These are phyloP conservation scores for Helostoma temminkii DNA, from an alignment of 2,797 vertebrate genomes.

Conservation along the genomic window DNA sequence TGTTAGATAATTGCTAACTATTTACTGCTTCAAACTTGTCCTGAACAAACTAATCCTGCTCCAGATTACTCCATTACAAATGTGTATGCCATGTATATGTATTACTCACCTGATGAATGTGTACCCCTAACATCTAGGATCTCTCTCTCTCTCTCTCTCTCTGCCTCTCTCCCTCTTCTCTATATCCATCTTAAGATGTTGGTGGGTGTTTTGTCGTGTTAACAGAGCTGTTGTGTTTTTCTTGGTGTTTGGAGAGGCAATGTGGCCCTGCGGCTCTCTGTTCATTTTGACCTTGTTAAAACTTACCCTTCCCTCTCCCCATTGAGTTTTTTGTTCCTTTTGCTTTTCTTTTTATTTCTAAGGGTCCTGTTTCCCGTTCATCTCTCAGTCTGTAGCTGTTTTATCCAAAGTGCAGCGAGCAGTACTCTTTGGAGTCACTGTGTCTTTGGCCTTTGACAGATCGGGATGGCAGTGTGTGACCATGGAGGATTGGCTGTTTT, in stretches of 20 bases:
- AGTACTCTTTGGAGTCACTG: constrained; percentile 59
- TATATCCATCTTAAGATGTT: constrained; percentile 53
- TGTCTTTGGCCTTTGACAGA: constrained; percentile 67
- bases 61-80: not conserved
- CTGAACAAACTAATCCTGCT: not conserved
- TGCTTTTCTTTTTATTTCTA: constrained; percentile 46
- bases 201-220: constrained; percentile 52
- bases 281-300: constrained; percentile 73
- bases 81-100: not conserved
- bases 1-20: not conserved
- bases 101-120: constrained; percentile 38
- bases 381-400: constrained; percentile 46
- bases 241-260: constrained; percentile 54
- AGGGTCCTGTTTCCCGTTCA: constrained; percentile 47
- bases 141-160: not conserved
- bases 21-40: constrained; percentile 6
- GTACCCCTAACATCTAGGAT: constrained; percentile 5
- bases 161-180: constrained; percentile 3
- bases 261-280: constrained; percentile 61
- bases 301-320: constrained; percentile 48
- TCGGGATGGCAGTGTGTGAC: constrained; percentile 64
- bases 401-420: constrained; percentile 48
- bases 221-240: constrained; percentile 64
- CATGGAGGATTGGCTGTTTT: constrained; percentile 58
- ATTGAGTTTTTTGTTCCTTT: constrained; percentile 36